These are phyloP conservation scores for Hippocampus abdominalis DNA, from an alignment of 2,113 vertebrate genomes.

Conservation along the genomic window DNA sequence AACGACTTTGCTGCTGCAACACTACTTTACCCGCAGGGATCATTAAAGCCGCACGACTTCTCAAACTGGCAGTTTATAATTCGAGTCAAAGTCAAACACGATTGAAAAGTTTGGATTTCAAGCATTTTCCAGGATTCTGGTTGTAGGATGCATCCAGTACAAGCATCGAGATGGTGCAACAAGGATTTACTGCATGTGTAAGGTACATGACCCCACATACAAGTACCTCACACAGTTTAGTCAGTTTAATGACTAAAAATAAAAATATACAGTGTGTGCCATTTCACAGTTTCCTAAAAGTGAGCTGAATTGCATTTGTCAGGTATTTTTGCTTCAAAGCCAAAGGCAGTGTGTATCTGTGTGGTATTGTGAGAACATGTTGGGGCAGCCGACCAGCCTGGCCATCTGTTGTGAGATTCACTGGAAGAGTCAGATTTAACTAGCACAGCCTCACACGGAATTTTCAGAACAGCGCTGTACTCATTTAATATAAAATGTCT, in stretches of 20 bases:
- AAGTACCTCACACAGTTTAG: not conserved
- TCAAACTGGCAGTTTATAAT: conserved; percentile 36
- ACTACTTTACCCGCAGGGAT: conserved; percentile 46
- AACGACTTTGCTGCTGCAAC: conserved; percentile 32
- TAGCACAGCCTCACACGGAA: not conserved
- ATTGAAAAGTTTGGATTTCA: conserved; percentile 31
- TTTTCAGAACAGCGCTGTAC: not conserved
- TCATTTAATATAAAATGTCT: not conserved
- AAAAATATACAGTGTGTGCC: conserved; percentile 12
- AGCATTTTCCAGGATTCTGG: conserved; percentile 21
- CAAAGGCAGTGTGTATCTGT: conserved; percentile 9
- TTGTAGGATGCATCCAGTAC: conserved; percentile 14
- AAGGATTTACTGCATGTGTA: not conserved
- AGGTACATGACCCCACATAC: not conserved
- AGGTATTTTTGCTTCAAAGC: conserved; percentile 14
- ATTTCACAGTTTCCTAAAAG: conserved; percentile 22
- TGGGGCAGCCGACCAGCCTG: conserved; percentile 2
- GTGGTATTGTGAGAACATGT: conserved; percentile 9
- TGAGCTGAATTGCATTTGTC: conserved; percentile 22
- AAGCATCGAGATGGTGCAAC: not conserved
- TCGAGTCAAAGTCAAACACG: conserved; percentile 23
- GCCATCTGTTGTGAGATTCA: conserved; percentile 3
- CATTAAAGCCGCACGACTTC: conserved; percentile 50
- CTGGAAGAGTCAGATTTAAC: conserved; percentile 1
- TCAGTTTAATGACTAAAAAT: conserved; percentile 8